These are phyloP conservation scores for Gobius niger DNA, from an alignment of 2,113 vertebrate genomes.

Conservation along the genomic window DNA sequence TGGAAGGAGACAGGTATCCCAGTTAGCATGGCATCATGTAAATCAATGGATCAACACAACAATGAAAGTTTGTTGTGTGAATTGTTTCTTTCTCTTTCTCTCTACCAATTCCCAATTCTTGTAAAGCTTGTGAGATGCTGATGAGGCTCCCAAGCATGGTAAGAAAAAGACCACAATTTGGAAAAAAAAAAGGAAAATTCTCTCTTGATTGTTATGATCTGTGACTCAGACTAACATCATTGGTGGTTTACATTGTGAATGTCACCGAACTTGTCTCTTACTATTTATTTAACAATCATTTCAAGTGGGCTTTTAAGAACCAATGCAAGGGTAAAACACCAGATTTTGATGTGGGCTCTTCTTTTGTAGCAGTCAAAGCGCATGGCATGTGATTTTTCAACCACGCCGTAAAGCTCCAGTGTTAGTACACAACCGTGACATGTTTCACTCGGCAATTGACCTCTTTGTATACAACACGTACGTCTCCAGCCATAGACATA, in stretches of 20 bases:
- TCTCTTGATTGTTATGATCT: conserved; percentile 53
- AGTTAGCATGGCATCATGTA: conserved; percentile 23
- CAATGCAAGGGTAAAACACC: no score
- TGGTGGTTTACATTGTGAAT: neutral
- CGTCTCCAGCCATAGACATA: conserved; percentile 36
- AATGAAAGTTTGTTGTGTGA: neutral
- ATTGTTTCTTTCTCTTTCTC: neutral
- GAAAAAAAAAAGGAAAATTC: conserved; percentile 22
- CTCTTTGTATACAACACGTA: conserved; percentile 38
- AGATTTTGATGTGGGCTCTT: conserved; percentile 41
- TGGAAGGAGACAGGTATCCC: conserved; percentile 30
- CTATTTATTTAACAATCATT: no score
- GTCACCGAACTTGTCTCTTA: neutral
- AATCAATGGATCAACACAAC: conserved; percentile 15
- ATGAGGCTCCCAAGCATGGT: conserved; percentile 19
- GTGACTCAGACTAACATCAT: conserved; percentile 40
- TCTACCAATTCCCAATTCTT: neutral
- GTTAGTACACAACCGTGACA: conserved; percentile 14
- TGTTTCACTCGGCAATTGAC: conserved; percentile 26
- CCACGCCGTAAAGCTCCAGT: conserved; percentile 13
- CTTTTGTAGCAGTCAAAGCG: conserved; percentile 31
- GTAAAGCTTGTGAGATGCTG: conserved; percentile 33
- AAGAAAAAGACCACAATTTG: neutral
- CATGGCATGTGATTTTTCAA: conserved; percentile 36
- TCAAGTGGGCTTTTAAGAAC: no score